Evolutionary conservation across 2,888 invertebrate species (phyloP).

Genomic region (Sepiola atlantica): DNA sequence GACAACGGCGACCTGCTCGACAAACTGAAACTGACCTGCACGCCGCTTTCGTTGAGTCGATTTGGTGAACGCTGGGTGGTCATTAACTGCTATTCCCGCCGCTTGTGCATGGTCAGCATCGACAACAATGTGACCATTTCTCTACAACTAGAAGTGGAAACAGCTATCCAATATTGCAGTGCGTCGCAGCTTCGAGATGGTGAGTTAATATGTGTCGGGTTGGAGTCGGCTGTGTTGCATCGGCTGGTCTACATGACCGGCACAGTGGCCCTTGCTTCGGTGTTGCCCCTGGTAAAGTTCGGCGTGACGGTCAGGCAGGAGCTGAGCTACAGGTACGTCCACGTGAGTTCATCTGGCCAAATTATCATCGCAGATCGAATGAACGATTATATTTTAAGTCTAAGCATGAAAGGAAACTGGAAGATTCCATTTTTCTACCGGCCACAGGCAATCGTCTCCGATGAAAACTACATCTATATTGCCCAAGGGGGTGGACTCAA

Average conservation of each 20-base stretch:
- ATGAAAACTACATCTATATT: not conserved
- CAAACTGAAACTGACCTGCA: not conserved
- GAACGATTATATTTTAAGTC: not conserved
- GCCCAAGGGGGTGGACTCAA: conserved; percentile 36
- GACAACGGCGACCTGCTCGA: not conserved
- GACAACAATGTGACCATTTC: not conserved
- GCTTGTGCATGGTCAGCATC: not conserved
- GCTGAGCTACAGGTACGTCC: not conserved
- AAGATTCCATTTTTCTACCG: conserved; percentile 41
- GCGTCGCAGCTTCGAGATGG: not conserved
- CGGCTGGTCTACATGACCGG: not conserved
- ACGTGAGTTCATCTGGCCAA: not conserved
- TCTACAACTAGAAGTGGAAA: not conserved
- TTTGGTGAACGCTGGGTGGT: not conserved
- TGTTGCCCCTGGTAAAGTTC: not conserved
- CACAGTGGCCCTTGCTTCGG: not conserved
- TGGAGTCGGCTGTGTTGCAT: not conserved
- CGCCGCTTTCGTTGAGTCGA: not conserved
- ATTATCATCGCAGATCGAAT: not conserved
- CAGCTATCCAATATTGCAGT: not conserved
- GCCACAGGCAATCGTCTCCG: not conserved
- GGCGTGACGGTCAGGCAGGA: not conserved
- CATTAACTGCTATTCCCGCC: not conserved
- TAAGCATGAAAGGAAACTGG: not conserved
- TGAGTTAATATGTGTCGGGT: not conserved